A percentile compares a stretch with the other conserved stretches of the same genome.
Evolutionary conservation across 2,113 vertebrate genomes (phyloP).

Genomic region (Ageneiosus marmoratus): DNA sequence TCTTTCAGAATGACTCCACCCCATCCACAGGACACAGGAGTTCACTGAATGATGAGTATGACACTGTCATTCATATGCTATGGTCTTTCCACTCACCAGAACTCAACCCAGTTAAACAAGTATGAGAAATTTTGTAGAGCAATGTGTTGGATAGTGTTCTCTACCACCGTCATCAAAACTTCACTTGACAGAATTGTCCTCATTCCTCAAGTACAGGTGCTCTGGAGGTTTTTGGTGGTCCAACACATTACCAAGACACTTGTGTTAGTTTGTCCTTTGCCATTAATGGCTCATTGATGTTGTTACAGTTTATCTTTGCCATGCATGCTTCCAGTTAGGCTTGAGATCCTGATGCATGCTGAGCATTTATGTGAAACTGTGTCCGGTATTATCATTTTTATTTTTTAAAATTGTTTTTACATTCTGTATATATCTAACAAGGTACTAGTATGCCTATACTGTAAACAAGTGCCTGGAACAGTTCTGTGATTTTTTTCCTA

Average conservation of each 20-base stretch:
- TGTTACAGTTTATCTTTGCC: background rate
- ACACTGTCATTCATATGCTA: background rate
- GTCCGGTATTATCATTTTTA: background rate
- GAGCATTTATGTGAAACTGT: slow-evolving; percentile 4
- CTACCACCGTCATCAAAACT: background rate
- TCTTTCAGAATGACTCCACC: background rate
- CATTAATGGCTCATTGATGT: background rate
- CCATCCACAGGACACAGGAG: background rate
- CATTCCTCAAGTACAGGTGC: background rate
- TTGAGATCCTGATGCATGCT: slow-evolving; percentile 13
- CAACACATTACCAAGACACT: background rate
- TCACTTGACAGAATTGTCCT: background rate
- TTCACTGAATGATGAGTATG: background rate
- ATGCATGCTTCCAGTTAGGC: slow-evolving; percentile 16
- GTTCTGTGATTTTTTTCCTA: background rate
- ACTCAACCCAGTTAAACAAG: background rate
- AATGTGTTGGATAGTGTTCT: background rate
- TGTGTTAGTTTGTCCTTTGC: background rate
- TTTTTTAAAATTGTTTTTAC: too few species aligned
- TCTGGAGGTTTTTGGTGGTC: background rate
- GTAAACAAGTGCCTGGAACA: background rate
- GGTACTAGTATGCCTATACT: background rate
- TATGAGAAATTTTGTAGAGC: background rate
- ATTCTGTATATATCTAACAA: background rate
- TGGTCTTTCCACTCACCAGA: background rate